These are phyloP conservation scores for Glaucopsyche alexis DNA, from an alignment of 2,888 invertebrate genomes.

Conservation along the genomic window DNA sequence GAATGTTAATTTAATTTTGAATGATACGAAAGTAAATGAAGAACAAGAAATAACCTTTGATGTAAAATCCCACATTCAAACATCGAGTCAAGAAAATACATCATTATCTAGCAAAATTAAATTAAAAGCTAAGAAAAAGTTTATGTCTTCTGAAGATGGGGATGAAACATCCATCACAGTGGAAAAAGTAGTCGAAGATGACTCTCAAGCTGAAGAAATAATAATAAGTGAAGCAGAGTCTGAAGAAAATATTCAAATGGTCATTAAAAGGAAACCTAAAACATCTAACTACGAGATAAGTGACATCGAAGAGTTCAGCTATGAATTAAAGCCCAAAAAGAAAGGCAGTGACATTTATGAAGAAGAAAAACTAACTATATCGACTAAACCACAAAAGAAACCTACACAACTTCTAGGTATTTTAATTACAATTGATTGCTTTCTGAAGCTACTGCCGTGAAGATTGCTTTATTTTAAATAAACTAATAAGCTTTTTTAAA, in stretches of 20 bases:
- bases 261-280: conserved; percentile 72
- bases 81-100: conserved; percentile 85
- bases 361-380: conserved; percentile 85
- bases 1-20: conserved; percentile 84
- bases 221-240: conserved; percentile 82
- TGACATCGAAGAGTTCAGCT: conserved; percentile 81
- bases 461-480: neutral
- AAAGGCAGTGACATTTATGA: conserved; percentile 72
- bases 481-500: neutral
- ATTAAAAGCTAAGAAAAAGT: conserved; percentile 82
- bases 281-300: conserved; percentile 80
- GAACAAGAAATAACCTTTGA: conserved; percentile 81
- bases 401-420: conserved; percentile 84
- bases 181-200: conserved; percentile 82
- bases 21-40: conserved; percentile 83
- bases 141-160: conserved; percentile 83
- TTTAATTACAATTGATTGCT: conserved; percentile 29
- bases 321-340: conserved; percentile 76
- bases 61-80: conserved; percentile 60
- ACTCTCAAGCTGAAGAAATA: conserved; percentile 82
- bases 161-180: conserved; percentile 84
- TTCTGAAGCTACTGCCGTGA: neutral
- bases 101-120: conserved; percentile 86
- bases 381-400: conserved; percentile 83
- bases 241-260: conserved; percentile 80